Evolutionary conservation across 2,113 vertebrate genomes (phyloP), one percentile per base, ranked within the genome.

Genomic region (Solea senegalensis): DNA sequence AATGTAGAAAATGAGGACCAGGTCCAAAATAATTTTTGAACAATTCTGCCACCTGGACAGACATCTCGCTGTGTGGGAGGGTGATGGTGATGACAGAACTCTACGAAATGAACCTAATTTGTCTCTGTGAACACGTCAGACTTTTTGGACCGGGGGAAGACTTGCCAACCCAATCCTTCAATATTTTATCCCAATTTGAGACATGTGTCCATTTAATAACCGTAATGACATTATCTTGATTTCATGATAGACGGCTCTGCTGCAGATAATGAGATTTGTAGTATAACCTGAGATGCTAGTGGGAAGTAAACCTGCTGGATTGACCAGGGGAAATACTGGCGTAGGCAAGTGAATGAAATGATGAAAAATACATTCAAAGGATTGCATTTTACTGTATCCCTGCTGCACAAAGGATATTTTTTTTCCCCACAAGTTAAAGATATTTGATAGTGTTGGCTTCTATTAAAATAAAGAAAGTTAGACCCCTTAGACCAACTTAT

Each of bases 51-150:
- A 45, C 74, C 76, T 81, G 69, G 70, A 46, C 46, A 69, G 69
- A 74, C 71, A 67, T 72, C 53, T 69, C 48, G 51, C 48, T 80
- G 81, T 79, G 74, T 69, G 64, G 81, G 80, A 69, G 54, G 66
- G 52, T 21, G 56, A 48, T 28, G 59, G 48, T 59, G 58, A 65
- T 80, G 64, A 74, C 64, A 73, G 39, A 71, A 50, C 72, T 52
- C 65, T 49, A 28, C 40, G 53, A 84, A 58, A 76, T 74, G 4
- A 61, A 69, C 21, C 59, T 46, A 44, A 82, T 66, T 56, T 64
- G 51, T 52, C 80, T 72, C 45, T 51, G 41, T n/a, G 21, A n/a
- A 9, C 72, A 50, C 21, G 21, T 53, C 41, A 60, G 14, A 48
- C 14, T 7, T 68, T 10, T 44, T 59, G 3, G 14, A 61, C n/a